Evolutionary conservation across 2,888 invertebrate species (phyloP).

Genomic region (Drosophila kuntzei): DNA sequence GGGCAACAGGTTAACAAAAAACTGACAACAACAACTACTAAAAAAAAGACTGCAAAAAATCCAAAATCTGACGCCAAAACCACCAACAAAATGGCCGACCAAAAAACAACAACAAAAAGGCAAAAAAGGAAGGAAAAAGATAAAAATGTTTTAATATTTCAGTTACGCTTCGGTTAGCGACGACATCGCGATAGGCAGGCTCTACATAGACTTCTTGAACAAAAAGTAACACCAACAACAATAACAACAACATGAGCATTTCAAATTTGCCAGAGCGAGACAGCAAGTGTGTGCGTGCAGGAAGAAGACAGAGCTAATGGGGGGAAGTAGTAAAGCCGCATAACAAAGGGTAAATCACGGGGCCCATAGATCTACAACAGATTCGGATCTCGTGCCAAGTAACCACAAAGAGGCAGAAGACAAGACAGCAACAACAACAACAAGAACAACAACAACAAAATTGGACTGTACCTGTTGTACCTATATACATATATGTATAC

Average conservation of each 20-base stretch:
- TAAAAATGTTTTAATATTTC: slow-evolving; percentile 75
- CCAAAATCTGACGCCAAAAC: slow-evolving; percentile 75
- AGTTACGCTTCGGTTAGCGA: slow-evolving; percentile 82
- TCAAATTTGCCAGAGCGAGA: slow-evolving; percentile 42
- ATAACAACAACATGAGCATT: slow-evolving; percentile 47
- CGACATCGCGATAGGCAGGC: slow-evolving; percentile 80
- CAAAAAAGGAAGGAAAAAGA: slow-evolving; percentile 39
- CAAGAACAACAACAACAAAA: slow-evolving; percentile 3
- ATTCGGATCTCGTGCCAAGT: slow-evolving; percentile 73
- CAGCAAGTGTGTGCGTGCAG: slow-evolving; percentile 11
- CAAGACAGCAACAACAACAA: slow-evolving; percentile 13
- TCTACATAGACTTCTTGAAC: slow-evolving; percentile 73
- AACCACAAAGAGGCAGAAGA: slow-evolving; percentile 58
- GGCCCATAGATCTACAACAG: slow-evolving; percentile 51
- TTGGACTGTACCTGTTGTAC: too few species aligned
- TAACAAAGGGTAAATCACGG: slow-evolving; percentile 75
- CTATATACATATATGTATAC: too few species aligned
- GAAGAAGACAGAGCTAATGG: slow-evolving; percentile 26
- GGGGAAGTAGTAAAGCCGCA: slow-evolving; percentile 41
- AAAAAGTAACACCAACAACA: slow-evolving; percentile 35
- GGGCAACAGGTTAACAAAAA: slow-evolving; percentile 69
- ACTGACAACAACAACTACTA: slow-evolving; percentile 35
- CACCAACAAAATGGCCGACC: slow-evolving; percentile 74
- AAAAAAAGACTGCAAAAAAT: slow-evolving; percentile 44
- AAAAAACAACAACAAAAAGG: slow-evolving; percentile 39